These are phyloP conservation scores for Boleophthalmus pectinirostris DNA, from an alignment of 2,113 vertebrate genomes.

Conservation along the genomic window DNA sequence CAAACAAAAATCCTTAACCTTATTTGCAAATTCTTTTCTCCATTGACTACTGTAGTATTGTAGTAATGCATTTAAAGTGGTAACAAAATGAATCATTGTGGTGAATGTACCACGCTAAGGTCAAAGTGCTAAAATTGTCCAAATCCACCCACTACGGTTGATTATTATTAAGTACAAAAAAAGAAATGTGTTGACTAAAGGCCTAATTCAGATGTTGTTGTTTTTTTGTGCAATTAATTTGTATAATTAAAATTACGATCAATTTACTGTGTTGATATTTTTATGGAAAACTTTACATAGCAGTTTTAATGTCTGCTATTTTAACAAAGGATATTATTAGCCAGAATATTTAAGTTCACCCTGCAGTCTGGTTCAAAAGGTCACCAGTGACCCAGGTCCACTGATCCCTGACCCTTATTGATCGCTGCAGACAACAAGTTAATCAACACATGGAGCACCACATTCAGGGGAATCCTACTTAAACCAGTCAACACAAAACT, in stretches of 20 bases:
- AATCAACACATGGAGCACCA: constrained; percentile 16
- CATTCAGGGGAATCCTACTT: constrained; percentile 20
- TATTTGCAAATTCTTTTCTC: not conserved
- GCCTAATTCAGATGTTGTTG: too few relatives aligned
- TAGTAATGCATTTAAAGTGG: not conserved
- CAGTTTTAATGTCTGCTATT: not conserved
- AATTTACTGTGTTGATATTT: not conserved
- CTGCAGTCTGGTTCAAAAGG: constrained; percentile 2
- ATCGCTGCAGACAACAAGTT: constrained; percentile 20
- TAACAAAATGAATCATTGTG: not conserved
- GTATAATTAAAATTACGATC: not conserved
- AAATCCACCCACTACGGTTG: too few relatives aligned
- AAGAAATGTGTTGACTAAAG: not conserved
- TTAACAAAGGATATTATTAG: not conserved
- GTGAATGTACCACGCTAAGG: not conserved
- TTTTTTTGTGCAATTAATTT: too few relatives aligned
- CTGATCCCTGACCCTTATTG: constrained; percentile 25
- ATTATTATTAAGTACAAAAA: not conserved
- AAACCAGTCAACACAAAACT: constrained; percentile 12
- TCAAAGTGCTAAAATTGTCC: too few relatives aligned
- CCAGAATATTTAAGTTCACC: not conserved
- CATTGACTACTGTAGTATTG: not conserved
- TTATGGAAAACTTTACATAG: not conserved
- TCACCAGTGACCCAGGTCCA: constrained; percentile 18
- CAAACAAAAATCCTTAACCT: not conserved